A percentile compares a stretch with the other conserved stretches of the same genome.
phyloP scores from a whole-genome alignment of 1,140 invertebrate species.

The Uloborus diversus region DNA sequence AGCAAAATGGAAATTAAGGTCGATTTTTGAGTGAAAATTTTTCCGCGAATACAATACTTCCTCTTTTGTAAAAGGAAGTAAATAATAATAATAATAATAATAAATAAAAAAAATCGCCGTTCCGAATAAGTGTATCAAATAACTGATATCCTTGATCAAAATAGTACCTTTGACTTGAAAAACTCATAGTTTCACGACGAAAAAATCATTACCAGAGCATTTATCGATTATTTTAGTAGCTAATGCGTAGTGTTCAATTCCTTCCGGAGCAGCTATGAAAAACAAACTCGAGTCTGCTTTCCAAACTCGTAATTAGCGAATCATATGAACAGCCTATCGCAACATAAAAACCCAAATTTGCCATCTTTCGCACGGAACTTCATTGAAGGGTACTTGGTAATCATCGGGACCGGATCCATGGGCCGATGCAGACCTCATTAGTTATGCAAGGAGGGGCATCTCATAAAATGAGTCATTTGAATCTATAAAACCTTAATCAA shows the following conservation, averaged over 20 bases:
- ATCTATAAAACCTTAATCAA: constrained; percentile 54
- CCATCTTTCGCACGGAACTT: neutral
- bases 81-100: too few relatives aligned
- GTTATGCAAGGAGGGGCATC: constrained; percentile 48
- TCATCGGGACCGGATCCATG: constrained; percentile 25
- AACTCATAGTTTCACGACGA: too few relatives aligned
- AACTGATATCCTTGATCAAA: too few relatives aligned
- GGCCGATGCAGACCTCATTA: constrained; percentile 23
- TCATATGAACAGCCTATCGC: constrained; percentile 1
- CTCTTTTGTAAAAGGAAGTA: too few relatives aligned
- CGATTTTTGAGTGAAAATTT: too few relatives aligned
- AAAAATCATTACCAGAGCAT: neutral
- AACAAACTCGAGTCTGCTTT: constrained; percentile 1
- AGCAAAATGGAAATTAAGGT: too few relatives aligned
- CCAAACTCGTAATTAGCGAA: constrained; percentile 33
- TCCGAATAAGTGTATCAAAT: too few relatives aligned
- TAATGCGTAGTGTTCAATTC: too few relatives aligned
- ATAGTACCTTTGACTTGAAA: too few relatives aligned
- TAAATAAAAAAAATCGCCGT: too few relatives aligned
- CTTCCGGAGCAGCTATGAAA: constrained; percentile 19
- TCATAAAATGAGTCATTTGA: constrained; percentile 53
- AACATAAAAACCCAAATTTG: constrained; percentile 41
- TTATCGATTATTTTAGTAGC: neutral
- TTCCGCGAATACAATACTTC: too few relatives aligned
- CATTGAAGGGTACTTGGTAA: constrained; percentile 33